Base-by-base conservation (phyloP, 2,797 vertebrate species). In the Aldrovandia affinis region DNA sequence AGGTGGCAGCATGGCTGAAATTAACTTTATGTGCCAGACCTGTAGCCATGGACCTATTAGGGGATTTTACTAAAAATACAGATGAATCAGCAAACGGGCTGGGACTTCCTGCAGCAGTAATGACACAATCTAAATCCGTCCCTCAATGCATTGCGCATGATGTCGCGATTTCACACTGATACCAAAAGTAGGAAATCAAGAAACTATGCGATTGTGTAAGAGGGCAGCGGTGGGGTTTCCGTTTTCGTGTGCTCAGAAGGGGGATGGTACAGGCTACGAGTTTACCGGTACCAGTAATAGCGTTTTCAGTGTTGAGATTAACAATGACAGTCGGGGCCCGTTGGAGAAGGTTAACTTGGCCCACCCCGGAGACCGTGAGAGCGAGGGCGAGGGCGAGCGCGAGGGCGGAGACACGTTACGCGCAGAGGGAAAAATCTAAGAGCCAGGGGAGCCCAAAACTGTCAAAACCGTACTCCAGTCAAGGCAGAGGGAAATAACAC, bases 281-380 rank as follows among this genome's bases (percentile, higher is more conserved):
- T 87, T 91, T 90, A 90, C 89, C 83, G 87, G 86, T 85, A 89
- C 36, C 73, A 68, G 39, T 55, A 81, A 36, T 83, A 85, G 80
- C 81, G n/a, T 52, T 87, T 91, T 90, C 88, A 85, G 85, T 77
- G 78, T 84, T 73, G 52, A 84, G 9, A 33, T 59, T 12, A 59
- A 78, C 57, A 59, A 81, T 81, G 65, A 91, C 88, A 88, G 87
- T 9, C 50, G n/a, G 14, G 30, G 78, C 50, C 47, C 36, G 30
- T 36, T 39, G 33, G 36, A 36, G 68, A 39, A 36, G 30, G n/a
- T 54, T 47, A 50, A 52, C 78, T 80, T 28, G 52, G 22, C 44
- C 47, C n/a, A 80, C n/a, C 78, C 18, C 28, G 47, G 50, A 25
- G 14, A 30, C 7, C 25, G 44, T 79, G 30, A 79, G 33, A n/a